Conservation (phyloP, 2,888 invertebrate genomes). For the Cinara cedri region DNA sequence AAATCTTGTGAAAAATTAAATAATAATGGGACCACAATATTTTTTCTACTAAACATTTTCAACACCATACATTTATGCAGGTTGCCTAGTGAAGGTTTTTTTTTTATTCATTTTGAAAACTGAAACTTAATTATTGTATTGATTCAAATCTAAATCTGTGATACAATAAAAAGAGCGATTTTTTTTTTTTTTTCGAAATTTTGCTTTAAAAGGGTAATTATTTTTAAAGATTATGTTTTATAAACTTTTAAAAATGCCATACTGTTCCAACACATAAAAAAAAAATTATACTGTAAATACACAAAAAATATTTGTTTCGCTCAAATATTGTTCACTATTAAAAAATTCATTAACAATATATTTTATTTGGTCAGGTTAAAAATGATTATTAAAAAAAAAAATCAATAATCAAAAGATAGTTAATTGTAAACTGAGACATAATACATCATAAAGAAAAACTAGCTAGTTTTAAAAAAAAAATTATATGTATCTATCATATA, state of each 20-base stretch:
- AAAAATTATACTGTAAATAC: background rate
- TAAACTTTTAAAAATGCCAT: slow-evolving; percentile 22
- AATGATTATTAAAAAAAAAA: background rate
- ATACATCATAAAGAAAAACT: background rate
- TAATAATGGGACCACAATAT: slow-evolving; percentile 52
- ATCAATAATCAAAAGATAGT: background rate
- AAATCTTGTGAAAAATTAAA: slow-evolving; percentile 19
- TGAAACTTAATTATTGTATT: slow-evolving; percentile 2
- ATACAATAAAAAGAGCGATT: slow-evolving; percentile 33
- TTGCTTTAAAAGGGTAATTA: slow-evolving; percentile 44
- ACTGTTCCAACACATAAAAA: slow-evolving; percentile 10
- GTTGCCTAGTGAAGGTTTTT: background rate
- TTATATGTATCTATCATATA: background rate
- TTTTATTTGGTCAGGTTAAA: background rate
- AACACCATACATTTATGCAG: background rate
- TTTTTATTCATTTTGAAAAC: slow-evolving; percentile 11
- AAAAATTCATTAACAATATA: background rate
- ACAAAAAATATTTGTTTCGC: slow-evolving; percentile 20
- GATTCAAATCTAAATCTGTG: slow-evolving; percentile 52
- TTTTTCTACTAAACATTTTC: slow-evolving; percentile 40
- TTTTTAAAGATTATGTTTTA: slow-evolving; percentile 28
- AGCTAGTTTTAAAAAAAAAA: background rate
- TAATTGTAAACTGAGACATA: background rate
- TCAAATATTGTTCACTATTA: slow-evolving; percentile 19
- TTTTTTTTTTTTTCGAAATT: slow-evolving; percentile 9